Conservation (phyloP, 1,140 invertebrate species). For the Caerostris extrusa region DNA sequence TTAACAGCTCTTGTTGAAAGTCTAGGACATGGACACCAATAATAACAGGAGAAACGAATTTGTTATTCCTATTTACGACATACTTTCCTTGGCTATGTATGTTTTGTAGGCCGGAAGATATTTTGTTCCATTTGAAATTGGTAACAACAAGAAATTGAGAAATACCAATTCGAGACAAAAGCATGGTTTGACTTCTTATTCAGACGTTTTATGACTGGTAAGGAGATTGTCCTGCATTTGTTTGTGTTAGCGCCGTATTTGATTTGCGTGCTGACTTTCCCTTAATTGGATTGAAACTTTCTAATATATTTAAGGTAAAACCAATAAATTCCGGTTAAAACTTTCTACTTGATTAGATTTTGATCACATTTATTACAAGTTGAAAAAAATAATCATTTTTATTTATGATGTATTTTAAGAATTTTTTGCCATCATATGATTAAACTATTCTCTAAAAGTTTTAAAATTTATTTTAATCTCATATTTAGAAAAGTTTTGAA, state of each 20-base stretch:
- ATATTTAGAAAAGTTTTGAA: no score
- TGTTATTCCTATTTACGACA: conserved; percentile 59
- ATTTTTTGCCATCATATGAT: neutral
- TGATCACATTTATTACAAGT: neutral
- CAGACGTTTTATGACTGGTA: conserved; percentile 42
- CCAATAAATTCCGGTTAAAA: neutral
- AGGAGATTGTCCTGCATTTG: conserved; percentile 10
- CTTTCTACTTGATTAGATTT: neutral
- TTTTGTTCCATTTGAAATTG: conserved; percentile 39
- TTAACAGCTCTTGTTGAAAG: conserved; percentile 42
- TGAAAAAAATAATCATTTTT: neutral
- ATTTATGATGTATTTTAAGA: neutral
- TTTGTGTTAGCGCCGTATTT: neutral
- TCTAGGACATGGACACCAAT: conserved; percentile 49
- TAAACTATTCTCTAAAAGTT: no score
- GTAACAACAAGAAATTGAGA: conserved; percentile 30
- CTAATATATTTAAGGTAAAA: neutral
- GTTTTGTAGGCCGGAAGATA: conserved; percentile 40
- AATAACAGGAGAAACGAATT: conserved; percentile 40
- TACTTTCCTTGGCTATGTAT: conserved; percentile 52
- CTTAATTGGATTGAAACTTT: neutral
- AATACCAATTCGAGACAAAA: conserved; percentile 44
- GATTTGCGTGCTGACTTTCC: neutral
- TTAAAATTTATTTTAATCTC: no score
- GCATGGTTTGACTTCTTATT: conserved; percentile 50